These are phyloP conservation scores for Macrochelys suwanniensis DNA, from an alignment of 2,797 vertebrate genomes.

Conservation along the genomic window DNA sequence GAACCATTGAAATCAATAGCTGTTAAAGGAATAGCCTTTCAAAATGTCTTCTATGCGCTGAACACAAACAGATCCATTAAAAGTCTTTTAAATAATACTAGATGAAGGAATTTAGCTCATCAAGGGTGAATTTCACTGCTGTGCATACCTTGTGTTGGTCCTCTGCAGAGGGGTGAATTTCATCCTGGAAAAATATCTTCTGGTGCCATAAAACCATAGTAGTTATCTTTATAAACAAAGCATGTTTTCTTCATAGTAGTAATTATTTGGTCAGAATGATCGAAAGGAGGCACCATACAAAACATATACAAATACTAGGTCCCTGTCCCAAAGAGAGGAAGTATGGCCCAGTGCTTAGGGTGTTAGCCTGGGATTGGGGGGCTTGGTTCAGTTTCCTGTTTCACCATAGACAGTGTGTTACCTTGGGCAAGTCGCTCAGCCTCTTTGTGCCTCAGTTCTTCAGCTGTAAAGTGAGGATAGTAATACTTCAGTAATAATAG, in stretches of 20 bases:
- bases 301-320: not conserved
- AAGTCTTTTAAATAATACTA: not conserved
- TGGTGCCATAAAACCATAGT: not conserved
- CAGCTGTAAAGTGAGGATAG: not conserved
- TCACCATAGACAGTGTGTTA: not conserved
- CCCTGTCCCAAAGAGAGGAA: not conserved
- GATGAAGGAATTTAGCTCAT: not conserved
- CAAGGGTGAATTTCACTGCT: not conserved
- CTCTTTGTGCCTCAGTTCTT: not conserved
- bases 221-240: not conserved
- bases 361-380: not conserved
- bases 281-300: not conserved
- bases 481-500: not conserved
- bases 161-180: not conserved
- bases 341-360: not conserved
- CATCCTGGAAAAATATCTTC: not conserved
- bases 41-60: not conserved
- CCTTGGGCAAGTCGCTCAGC: not conserved
- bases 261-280: conserved; percentile 1
- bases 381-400: not conserved
- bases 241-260: not conserved
- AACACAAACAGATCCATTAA: not conserved
- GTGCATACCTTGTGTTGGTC: not conserved
- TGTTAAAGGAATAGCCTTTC: not conserved
- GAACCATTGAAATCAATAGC: not conserved